Base-by-base conservation (phyloP, 2,797 vertebrate species). In the Falco concolor region DNA sequence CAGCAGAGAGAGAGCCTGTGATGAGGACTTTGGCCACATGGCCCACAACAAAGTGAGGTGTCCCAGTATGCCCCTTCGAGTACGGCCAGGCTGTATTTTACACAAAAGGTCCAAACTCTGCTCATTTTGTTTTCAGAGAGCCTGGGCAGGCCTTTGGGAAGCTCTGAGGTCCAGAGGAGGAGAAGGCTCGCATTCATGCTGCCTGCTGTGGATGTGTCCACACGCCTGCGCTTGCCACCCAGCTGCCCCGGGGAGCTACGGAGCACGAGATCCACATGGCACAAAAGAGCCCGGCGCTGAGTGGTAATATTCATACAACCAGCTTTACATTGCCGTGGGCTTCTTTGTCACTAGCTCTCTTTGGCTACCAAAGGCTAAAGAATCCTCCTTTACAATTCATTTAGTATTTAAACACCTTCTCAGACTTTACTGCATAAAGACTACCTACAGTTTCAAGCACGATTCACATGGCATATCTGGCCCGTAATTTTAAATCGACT, bases 1-100 rank as follows among this genome's bases (percentile, higher is more conserved):
- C 53, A 80, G 27, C 67, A 75, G 70, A 74, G 27, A 52, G 30
- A 14, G 2, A 67, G 8, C 12, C 20, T 5, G 1, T 49, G 80
- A 34, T 0, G 11, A 91, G n/a, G 30, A 14, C 60, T 64, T 74
- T 2, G 6, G 42, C 83, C 67, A n/a, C 0, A 0, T 34, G 49
- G 59, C 49, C 60, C 27, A 49, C 45, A 25, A 15, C 32, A 38
- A 50, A 47, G 19, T 10, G 18, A 79, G 11, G 23, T 42, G 17
- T 67, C 34, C 63, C 77, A 42, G 47, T 19, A n/a, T 0, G 1
- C 59, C 63, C 59, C 20, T 47, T 74, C 42, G 72, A 49, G 34
- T 53, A 64, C 23, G 19, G 32, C 32, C 47, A 52, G 17, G 30
- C 27, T 77, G 23, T 34, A n/a, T 83, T 72, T 83, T 72, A 85